phyloP scores from a whole-genome alignment of 1,140 invertebrate genomes.

The Drosophila willistoni region DNA sequence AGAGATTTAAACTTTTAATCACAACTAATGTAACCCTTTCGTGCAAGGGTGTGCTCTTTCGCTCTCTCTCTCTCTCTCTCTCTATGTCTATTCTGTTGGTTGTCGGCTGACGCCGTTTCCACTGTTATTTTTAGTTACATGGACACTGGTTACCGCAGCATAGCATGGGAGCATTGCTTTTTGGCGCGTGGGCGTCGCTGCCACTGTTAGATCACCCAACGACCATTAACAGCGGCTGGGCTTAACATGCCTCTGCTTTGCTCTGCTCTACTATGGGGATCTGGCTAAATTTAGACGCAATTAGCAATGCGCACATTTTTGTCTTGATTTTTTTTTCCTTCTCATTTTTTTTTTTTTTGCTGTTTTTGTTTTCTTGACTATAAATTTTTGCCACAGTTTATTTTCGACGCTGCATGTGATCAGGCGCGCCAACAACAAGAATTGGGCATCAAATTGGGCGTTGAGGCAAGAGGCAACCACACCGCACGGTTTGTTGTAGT shows the following conservation, averaged over 20 bases:
- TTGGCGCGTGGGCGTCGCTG: conserved; percentile 73
- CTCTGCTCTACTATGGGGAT: conserved; percentile 23
- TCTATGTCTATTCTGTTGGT: conserved; percentile 1
- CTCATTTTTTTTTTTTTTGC: conserved; percentile 21
- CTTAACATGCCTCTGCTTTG: conserved; percentile 32
- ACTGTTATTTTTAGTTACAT: conserved; percentile 75
- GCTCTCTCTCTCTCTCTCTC: conserved; percentile 7
- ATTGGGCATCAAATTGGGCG: conserved; percentile 59
- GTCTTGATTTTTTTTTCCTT: conserved; percentile 40
- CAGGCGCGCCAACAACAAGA: conserved; percentile 32
- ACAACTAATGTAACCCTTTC: neutral
- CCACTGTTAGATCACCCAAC: conserved; percentile 41
- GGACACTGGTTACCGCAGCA: conserved; percentile 16
- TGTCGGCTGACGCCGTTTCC: neutral
- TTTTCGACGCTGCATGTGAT: conserved; percentile 79
- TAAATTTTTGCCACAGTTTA: conserved; percentile 80
- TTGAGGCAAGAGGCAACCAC: conserved; percentile 21
- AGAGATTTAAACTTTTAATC: no score
- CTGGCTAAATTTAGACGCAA: conserved; percentile 70
- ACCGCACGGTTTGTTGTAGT: conserved; percentile 10
- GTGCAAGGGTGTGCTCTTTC: neutral
- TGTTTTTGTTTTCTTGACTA: conserved; percentile 50
- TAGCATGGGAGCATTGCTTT: conserved; percentile 44
- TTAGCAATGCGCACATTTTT: conserved; percentile 80
- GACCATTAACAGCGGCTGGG: conserved; percentile 15